Conservation (phyloP, 2,888 invertebrate species). For the Metopia argyrocephala region DNA sequence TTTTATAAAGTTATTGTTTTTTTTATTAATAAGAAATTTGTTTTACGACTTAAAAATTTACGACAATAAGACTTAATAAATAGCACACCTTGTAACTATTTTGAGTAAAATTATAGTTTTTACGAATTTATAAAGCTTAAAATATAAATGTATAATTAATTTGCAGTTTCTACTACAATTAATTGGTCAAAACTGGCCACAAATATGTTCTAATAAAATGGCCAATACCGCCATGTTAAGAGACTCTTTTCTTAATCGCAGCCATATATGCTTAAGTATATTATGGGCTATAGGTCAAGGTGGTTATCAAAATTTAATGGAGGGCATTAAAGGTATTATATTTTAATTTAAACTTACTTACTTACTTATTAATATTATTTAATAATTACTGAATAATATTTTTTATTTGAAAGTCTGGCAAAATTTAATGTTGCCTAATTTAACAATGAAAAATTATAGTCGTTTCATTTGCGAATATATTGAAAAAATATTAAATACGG, state of each 20-base stretch:
- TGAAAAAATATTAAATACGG: constrained; percentile 70
- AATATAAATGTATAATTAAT: no score
- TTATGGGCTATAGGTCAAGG: constrained; percentile 89
- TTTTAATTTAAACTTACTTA: background rate
- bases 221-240: constrained; percentile 83
- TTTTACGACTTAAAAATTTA: background rate
- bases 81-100: no score
- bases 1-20: background rate
- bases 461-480: constrained; percentile 84
- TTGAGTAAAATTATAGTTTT: no score
- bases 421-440: constrained; percentile 85
- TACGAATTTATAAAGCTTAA: no score
- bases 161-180: constrained; percentile 83
- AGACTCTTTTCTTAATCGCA: constrained; percentile 88
- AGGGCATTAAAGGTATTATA: constrained; percentile 83
- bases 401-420: constrained; percentile 82
- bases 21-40: background rate
- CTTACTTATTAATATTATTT: background rate
- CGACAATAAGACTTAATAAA: no score
- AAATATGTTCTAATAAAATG: constrained; percentile 82
- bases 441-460: constrained; percentile 85
- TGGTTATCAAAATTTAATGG: constrained; percentile 82
- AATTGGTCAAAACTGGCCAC: constrained; percentile 83
- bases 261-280: constrained; percentile 85
- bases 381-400: background rate